Evolutionary conservation across 2,888 invertebrate species (phyloP).

Genomic region (Hypolimnas misippus): DNA sequence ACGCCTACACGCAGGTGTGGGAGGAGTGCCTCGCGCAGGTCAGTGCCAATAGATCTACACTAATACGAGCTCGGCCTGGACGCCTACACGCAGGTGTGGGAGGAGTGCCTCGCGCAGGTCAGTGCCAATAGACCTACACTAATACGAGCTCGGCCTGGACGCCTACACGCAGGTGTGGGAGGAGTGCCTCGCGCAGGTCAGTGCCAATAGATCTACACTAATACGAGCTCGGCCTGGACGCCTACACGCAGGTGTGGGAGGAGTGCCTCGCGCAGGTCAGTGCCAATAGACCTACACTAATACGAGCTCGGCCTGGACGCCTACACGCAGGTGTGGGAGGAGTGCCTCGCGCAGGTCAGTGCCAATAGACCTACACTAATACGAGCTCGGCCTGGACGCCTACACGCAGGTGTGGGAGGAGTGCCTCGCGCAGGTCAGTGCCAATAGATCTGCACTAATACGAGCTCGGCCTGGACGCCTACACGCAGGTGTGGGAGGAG

Average conservation of each 20-base stretch:
- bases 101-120: conserved; percentile 96
- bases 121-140: too few species aligned
- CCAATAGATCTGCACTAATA: too few species aligned
- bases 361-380: too few species aligned
- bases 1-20: conserved; percentile 98
- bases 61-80: conserved; percentile 95
- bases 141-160: too few species aligned
- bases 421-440: conserved; percentile 93
- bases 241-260: conserved; percentile 98
- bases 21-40: conserved; percentile 97
- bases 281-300: too few species aligned
- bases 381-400: conserved; percentile 62
- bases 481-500: conserved; percentile 99
- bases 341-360: conserved; percentile 94
- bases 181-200: conserved; percentile 95
- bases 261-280: conserved; percentile 95
- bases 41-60: too few species aligned
- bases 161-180: conserved; percentile 99
- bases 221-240: conserved; percentile 51
- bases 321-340: conserved; percentile 98
- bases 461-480: conserved; percentile 74
- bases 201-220: too few species aligned
- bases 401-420: conserved; percentile 99
- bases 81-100: conserved; percentile 97
- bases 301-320: conserved; percentile 64